Evolutionary conservation across 2,888 invertebrate species (phyloP).

Genomic region (Brenthis hecate): DNA sequence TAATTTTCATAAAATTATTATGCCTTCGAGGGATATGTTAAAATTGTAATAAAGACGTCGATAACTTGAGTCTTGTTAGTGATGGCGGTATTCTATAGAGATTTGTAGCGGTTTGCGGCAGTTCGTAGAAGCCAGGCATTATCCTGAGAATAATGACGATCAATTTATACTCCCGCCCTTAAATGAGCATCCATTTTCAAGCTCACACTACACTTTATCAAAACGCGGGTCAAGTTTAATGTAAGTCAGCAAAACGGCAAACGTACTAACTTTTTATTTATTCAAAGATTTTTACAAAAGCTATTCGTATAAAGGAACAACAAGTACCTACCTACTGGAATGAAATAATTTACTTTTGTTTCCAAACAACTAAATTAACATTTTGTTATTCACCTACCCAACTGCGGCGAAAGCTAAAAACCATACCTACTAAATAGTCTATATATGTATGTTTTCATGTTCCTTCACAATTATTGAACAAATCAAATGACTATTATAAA

Average conservation of each 20-base stretch:
- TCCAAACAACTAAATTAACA: no score
- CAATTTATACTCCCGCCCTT: conserved; percentile 39
- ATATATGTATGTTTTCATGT: no score
- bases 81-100: conserved; percentile 36
- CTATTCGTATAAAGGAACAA: not conserved
- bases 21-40: conserved; percentile 16
- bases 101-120: conserved; percentile 41
- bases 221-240: conserved; percentile 26
- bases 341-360: no score
- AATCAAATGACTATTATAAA: no score
- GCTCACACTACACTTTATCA: conserved; percentile 34
- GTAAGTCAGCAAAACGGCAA: conserved; percentile 10
- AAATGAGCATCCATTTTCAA: conserved; percentile 40
- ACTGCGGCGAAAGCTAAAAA: no score
- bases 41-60: conserved; percentile 32
- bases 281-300: not conserved
- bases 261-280: not conserved
- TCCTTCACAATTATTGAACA: no score
- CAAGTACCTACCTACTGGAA: no score
- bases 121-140: conserved; percentile 37
- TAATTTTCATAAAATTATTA: conserved; percentile 17
- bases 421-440: no score
- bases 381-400: no score
- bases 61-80: conserved; percentile 36
- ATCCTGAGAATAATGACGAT: conserved; percentile 42